These are phyloP conservation scores for Drosophila niveifrons DNA, from an alignment of 2,888 invertebrate genomes.

Conservation along the genomic window DNA sequence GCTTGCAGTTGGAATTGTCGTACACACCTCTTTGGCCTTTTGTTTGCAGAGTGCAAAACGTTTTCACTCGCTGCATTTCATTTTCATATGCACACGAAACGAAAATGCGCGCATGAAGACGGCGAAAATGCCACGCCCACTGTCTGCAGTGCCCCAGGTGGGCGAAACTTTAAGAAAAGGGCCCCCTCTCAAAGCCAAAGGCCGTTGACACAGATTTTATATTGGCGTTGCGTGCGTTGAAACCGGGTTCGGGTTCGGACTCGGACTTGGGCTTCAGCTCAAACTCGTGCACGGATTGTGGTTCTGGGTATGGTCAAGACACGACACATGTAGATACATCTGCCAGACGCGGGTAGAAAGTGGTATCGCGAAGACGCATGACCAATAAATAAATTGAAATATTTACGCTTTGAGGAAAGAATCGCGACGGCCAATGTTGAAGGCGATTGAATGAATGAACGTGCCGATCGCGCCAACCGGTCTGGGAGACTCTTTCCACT, in stretches of 20 bases:
- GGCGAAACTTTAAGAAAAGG: slow-evolving; percentile 47
- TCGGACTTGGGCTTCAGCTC: slow-evolving; percentile 12
- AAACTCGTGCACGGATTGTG: slow-evolving; percentile 28
- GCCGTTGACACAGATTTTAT: slow-evolving; percentile 72
- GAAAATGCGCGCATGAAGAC: slow-evolving; percentile 61
- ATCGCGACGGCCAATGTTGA: slow-evolving; percentile 25
- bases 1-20: slow-evolving; percentile 68
- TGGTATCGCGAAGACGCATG: slow-evolving; percentile 63
- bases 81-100: slow-evolving; percentile 74
- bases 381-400: slow-evolving; percentile 79
- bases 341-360: slow-evolving; percentile 65
- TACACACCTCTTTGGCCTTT: slow-evolving; percentile 64
- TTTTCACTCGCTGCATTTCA: slow-evolving; percentile 70
- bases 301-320: slow-evolving; percentile 58
- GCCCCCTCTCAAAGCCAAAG: slow-evolving; percentile 58
- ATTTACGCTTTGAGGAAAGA: slow-evolving; percentile 72
- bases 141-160: slow-evolving; percentile 29
- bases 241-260: slow-evolving; percentile 35
- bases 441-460: slow-evolving; percentile 15
- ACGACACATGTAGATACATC: slow-evolving; percentile 70
- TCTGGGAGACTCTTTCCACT: slow-evolving; percentile 44
- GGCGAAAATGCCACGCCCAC: slow-evolving; percentile 58
- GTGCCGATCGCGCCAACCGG: slow-evolving; percentile 50
- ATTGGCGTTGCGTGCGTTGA: slow-evolving; percentile 53
- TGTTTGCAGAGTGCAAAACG: slow-evolving; percentile 66